Percentiles rank a stretch among this genome's conserved stretches.
Conservation (phyloP, 2,113 vertebrate species). For the Pardalotus punctatus region DNA sequence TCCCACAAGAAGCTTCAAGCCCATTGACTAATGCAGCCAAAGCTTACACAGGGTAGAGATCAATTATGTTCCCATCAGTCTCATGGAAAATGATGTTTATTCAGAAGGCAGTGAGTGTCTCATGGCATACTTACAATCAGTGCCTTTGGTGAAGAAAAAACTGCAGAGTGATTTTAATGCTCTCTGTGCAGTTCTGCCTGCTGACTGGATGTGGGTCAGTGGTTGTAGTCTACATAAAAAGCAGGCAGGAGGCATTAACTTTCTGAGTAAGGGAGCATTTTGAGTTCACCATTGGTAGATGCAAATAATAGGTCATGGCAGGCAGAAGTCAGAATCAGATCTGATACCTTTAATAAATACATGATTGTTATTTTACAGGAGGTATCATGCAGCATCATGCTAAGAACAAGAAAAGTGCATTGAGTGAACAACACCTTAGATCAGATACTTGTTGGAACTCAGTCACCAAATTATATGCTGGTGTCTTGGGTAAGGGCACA, state of each 20-base stretch:
- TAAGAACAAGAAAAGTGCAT: not conserved
- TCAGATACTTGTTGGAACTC: not conserved
- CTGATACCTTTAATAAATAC: not conserved
- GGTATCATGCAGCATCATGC: not conserved
- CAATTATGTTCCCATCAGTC: not conserved
- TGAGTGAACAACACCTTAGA: not conserved
- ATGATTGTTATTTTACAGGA: not conserved
- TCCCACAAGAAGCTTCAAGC: not conserved
- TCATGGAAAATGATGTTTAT: not conserved
- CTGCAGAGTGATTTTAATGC: fast-evolving
- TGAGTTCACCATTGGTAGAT: not conserved
- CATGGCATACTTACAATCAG: not conserved
- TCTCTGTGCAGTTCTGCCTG: not conserved
- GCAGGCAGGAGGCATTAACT: not conserved
- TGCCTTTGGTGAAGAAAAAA: not conserved
- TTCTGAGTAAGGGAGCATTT: not conserved
- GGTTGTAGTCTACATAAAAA: not conserved
- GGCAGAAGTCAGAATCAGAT: not conserved
- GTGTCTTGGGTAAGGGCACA: not conserved
- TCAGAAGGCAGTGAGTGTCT: not conserved
- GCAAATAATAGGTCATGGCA: not conserved
- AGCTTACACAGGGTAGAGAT: not conserved
- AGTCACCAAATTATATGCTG: not conserved
- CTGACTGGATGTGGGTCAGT: not conserved
- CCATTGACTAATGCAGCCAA: not conserved